phyloP scores from a whole-genome alignment of 2,113 vertebrate species.

The Aegotheles bennettii region DNA sequence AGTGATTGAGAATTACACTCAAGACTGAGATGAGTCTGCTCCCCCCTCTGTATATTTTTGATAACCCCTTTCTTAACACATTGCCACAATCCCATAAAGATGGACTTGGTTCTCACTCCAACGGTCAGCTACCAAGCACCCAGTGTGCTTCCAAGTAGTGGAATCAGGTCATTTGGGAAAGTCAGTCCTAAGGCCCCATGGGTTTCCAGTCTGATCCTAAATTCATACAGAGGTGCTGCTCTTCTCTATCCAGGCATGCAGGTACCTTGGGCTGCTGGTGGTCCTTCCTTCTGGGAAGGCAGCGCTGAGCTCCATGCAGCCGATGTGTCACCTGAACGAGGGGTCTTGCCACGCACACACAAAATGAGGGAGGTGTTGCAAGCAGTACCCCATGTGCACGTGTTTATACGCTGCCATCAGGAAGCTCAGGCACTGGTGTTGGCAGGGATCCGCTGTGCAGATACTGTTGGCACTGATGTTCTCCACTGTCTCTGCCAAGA shows the following conservation, averaged over 20 bases:
- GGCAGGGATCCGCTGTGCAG: background rate
- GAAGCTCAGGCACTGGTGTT: background rate
- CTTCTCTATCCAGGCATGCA: fast-evolving
- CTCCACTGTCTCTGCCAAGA: background rate
- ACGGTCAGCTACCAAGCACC: background rate
- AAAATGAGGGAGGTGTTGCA: background rate
- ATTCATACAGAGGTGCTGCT: background rate
- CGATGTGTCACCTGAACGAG: background rate
- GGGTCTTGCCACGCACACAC: background rate
- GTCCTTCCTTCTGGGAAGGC: background rate
- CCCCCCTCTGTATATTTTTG: background rate
- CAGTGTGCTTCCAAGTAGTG: background rate
- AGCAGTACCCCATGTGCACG: fast-evolving
- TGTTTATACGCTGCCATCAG: background rate
- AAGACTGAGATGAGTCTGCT: background rate
- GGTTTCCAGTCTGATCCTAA: background rate
- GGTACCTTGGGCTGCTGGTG: background rate
- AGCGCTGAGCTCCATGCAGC: background rate
- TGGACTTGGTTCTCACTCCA: background rate
- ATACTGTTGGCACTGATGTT: background rate
- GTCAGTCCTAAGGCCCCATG: fast-evolving
- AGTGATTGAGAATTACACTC: constrained; percentile 51
- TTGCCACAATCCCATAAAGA: background rate
- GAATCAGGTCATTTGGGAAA: background rate
- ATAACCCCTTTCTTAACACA: background rate